Conservation (phyloP, 2,888 invertebrate species). For the Pheosia gnoma region DNA sequence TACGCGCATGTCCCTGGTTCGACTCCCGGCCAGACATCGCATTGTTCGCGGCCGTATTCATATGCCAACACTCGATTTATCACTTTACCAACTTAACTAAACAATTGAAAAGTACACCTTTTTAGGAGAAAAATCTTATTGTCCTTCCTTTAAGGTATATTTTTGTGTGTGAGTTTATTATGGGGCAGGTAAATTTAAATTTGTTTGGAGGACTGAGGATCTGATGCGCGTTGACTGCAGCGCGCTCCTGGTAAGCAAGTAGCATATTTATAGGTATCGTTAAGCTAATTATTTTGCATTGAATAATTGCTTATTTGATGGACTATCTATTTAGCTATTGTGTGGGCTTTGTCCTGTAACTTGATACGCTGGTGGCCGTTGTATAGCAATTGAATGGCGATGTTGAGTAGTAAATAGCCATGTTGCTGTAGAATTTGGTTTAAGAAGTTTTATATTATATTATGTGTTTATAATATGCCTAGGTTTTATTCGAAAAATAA, state of each 20-base stretch:
- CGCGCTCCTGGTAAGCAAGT: conserved; percentile 55
- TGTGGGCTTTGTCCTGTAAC: conserved; percentile 20
- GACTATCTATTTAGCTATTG: conserved; percentile 42
- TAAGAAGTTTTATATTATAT: too few relatives aligned
- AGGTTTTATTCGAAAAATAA: too few relatives aligned
- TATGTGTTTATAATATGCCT: too few relatives aligned
- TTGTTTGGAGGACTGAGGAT: conserved; percentile 28
- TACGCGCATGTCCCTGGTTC: conserved; percentile 41
- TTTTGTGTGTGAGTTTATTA: neutral
- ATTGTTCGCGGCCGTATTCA: conserved; percentile 72
- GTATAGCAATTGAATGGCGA: conserved; percentile 7
- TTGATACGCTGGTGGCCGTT: conserved; percentile 26
- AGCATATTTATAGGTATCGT: conserved; percentile 66
- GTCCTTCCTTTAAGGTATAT: neutral
- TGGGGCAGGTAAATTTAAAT: conserved; percentile 7
- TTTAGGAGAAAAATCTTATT: neutral
- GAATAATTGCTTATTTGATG: conserved; percentile 67
- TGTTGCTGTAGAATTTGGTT: too few relatives aligned
- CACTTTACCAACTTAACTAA: conserved; percentile 42
- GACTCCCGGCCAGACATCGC: conserved; percentile 54
- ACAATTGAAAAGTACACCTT: neutral
- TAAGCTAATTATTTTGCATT: conserved; percentile 71
- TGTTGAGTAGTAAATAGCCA: neutral
- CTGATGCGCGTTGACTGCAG: conserved; percentile 63
- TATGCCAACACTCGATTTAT: conserved; percentile 76